Evolutionary conservation across 2,888 invertebrate genomes (phyloP), one percentile per base, ranked within the genome.

Genomic region (Cryptocheilus praepositus): DNA sequence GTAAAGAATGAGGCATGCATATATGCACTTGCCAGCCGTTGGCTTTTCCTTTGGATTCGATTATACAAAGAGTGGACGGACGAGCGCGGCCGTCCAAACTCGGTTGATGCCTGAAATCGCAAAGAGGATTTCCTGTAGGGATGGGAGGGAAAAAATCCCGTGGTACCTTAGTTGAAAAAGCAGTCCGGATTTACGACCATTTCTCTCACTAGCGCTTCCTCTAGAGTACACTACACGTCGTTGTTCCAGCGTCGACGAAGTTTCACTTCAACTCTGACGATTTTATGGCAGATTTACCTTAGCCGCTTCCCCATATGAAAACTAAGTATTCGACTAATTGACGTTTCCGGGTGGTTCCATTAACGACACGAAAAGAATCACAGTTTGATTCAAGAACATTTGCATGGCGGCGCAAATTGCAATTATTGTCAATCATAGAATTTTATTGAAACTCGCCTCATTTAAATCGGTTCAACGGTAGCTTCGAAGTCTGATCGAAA

Each of bases 51-150:
- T 36, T 36, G 36, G 36, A 36, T 70, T 72, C 71, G 67, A 71
- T 71, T 73, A 76, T 71, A 73, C 71, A 36, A 63, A 65, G 67
- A 70, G 69, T 64, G 70, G 62, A 67, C 64, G 71, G 61, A 66
- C 57, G 66, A 73, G 36, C 13, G 36, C 55, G 55, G 18, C 11
- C 18, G 52, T 52, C 52, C 25, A 52, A 25, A 15, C 52, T 22
- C 52, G 52, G 21, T 7, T 36, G 36, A 11, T 36, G 36, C 36
- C 36, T 55, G 70, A 62, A 70, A 62, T 73, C 65, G 74, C 73
- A 77, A 76, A 77, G 74, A 74, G 79, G 75, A 77, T 79, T 79
- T 77, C 5, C 51, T n/a, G 44, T 15, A 16, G n/a, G 53, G 19
- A 21, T 11, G 51, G 21, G 18, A 49, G 16, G 22, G 16, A 49